Conservation (phyloP, 2,113 vertebrate species). For the Marmota flaviventris region DNA sequence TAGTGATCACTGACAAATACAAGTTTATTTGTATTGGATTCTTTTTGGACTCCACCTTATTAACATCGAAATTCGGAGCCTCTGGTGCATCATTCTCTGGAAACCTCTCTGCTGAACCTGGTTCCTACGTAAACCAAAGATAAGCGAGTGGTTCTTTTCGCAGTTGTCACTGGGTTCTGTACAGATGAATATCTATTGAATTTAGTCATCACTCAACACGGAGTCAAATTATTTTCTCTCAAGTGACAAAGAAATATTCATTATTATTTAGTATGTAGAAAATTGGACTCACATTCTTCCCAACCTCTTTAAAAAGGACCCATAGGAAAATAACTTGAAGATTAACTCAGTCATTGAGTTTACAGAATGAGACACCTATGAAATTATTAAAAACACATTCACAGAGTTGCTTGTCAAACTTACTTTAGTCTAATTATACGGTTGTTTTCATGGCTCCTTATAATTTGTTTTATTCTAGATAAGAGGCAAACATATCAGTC, state of each 20-base stretch:
- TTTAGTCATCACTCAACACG: conserved; percentile 58
- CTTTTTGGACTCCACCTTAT: neutral
- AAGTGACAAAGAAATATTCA: conserved; percentile 59
- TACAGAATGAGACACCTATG: conserved; percentile 78
- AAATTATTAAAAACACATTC: conserved; percentile 82
- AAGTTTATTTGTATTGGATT: neutral
- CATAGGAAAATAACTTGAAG: conserved; percentile 68
- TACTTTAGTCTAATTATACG: conserved; percentile 88
- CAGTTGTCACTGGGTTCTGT: conserved; percentile 29
- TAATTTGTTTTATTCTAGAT: conserved; percentile 89
- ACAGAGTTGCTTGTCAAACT: conserved; percentile 77
- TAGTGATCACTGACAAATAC: neutral
- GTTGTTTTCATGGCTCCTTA: conserved; percentile 87
- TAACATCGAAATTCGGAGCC: neutral
- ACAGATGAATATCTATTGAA: conserved; percentile 63
- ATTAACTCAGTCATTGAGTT: conserved; percentile 52
- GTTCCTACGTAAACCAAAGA: conserved; percentile 9
- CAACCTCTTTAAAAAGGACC: neutral
- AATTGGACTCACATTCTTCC: conserved; percentile 39
- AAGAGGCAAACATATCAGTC: conserved; percentile 87
- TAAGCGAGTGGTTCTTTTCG: conserved; percentile 44
- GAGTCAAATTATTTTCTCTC: conserved; percentile 69
- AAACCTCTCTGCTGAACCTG: conserved; percentile 1
- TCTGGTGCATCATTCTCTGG: neutral
- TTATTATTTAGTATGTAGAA: conserved; percentile 62